Percentiles rank a stretch among this genome's conserved stretches.
Evolutionary conservation across 1,140 invertebrate species (phyloP).

Genomic region (Hyphantria cunea): DNA sequence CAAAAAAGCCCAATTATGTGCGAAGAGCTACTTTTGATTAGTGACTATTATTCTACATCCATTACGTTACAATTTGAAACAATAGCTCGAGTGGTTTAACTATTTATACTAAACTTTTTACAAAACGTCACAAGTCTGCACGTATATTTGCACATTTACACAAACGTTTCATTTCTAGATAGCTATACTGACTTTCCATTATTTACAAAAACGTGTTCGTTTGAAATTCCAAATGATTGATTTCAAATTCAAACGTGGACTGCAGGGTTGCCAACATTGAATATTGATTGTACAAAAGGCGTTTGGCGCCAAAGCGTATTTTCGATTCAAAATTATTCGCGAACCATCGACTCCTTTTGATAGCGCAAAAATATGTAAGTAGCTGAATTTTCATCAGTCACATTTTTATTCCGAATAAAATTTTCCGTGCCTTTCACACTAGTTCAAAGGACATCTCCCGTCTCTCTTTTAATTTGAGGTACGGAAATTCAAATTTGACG

Average conservation of each 20-base stretch:
- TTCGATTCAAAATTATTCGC: constrained; percentile 77
- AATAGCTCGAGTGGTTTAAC: no score
- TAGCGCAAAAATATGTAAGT: constrained; percentile 78
- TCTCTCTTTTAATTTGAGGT: constrained; percentile 58
- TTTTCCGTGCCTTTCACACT: constrained; percentile 41
- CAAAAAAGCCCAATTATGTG: no score
- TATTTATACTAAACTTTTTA: no score
- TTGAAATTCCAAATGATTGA: constrained; percentile 63
- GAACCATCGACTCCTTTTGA: constrained; percentile 72
- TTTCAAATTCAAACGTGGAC: constrained; percentile 60
- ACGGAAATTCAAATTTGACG: constrained; percentile 78
- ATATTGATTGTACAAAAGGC: constrained; percentile 81
- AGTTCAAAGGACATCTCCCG: background rate
- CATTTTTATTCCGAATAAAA: constrained; percentile 66
- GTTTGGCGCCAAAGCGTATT: constrained; percentile 70
- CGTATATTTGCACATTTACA: no score
- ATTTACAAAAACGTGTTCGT: background rate
- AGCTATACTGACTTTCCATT: no score
- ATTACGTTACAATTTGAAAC: no score
- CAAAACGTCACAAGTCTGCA: no score
- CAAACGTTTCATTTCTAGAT: no score
- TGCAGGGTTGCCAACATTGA: constrained; percentile 69
- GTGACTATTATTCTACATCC: no score
- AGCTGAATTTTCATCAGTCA: constrained; percentile 64
- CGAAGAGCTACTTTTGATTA: no score